Evolutionary conservation across 2,888 invertebrate genomes (phyloP).

Genomic region (Dexiosoma caninum): DNA sequence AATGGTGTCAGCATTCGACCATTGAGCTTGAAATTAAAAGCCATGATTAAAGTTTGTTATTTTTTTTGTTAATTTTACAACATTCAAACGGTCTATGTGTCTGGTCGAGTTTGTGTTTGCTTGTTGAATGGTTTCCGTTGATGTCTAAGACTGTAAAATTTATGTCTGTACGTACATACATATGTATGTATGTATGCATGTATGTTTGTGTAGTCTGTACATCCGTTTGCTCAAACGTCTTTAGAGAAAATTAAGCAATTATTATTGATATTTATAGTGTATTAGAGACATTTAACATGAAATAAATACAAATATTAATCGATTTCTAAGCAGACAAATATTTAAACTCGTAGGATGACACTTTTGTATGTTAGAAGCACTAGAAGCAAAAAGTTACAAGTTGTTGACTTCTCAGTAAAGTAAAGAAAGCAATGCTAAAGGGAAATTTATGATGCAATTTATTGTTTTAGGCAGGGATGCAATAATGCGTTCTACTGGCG

Average conservation of each 20-base stretch:
- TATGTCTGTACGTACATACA: too few species aligned
- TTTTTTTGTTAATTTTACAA: constrained; percentile 3
- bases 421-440: neutral
- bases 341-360: neutral
- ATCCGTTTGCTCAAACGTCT: neutral
- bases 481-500: too few species aligned
- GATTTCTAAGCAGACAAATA: constrained; percentile 26
- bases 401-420: neutral
- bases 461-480: neutral
- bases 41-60: constrained; percentile 70
- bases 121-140: constrained; percentile 9
- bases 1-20: neutral
- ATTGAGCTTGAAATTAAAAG: constrained; percentile 67
- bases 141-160: constrained; percentile 9
- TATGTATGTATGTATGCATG: too few species aligned
- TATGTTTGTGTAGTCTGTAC: neutral
- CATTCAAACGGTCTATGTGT: constrained; percentile 10
- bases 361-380: neutral
- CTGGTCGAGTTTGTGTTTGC: constrained; percentile 3
- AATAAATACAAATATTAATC: constrained; percentile 49
- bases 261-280: constrained; percentile 50
- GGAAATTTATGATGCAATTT: neutral
- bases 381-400: neutral
- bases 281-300: constrained; percentile 49
- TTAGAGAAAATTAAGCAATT: constrained; percentile 57